Conservation (phyloP, 2,888 invertebrate genomes). For the Leptogaster cylindrica region DNA sequence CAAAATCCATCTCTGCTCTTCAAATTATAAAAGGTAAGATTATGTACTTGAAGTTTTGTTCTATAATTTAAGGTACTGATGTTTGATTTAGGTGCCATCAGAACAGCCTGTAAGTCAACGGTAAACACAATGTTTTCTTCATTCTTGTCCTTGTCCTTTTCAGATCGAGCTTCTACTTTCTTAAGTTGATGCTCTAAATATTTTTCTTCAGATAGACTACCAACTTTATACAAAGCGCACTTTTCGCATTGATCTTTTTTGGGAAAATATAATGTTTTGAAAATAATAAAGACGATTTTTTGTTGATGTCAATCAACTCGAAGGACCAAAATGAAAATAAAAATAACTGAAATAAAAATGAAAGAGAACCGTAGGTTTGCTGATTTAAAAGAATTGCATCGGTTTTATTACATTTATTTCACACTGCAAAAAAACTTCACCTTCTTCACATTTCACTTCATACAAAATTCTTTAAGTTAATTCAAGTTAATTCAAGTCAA, state of each 20-base stretch:
- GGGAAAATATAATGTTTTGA: slow-evolving; percentile 18
- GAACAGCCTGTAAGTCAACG: slow-evolving; percentile 42
- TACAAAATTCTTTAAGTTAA: no score
- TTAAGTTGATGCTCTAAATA: slow-evolving; percentile 43
- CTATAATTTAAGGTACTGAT: slow-evolving; percentile 37
- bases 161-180: slow-evolving; percentile 41
- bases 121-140: slow-evolving; percentile 36
- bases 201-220: slow-evolving; percentile 31
- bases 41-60: slow-evolving; percentile 43
- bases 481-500: no score
- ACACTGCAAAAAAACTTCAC: no score
- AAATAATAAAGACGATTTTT: no score
- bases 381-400: no score
- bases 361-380: no score
- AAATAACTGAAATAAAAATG: no score
- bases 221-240: background rate
- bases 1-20: slow-evolving; percentile 38
- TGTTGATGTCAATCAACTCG: no score
- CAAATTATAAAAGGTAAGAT: slow-evolving; percentile 41
- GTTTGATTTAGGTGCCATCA: slow-evolving; percentile 43
- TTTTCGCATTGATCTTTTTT: slow-evolving; percentile 42
- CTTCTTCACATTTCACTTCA: no score
- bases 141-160: slow-evolving; percentile 42
- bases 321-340: no score
- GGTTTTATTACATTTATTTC: no score